phyloP scores from a whole-genome alignment of 2,888 invertebrate species.

The Augiades crinisus region DNA sequence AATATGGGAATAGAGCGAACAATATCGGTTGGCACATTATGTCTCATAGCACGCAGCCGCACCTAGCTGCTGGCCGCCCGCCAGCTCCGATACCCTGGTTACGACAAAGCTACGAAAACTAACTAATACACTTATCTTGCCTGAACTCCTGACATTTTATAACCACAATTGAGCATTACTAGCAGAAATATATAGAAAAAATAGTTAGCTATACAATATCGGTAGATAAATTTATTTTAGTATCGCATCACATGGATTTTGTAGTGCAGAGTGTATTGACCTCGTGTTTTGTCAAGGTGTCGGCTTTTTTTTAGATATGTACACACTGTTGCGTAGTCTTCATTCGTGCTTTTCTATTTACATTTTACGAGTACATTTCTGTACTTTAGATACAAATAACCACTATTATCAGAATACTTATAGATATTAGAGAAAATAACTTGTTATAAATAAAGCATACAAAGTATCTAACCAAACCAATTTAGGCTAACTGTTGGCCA shows the following conservation, averaged over 20 bases:
- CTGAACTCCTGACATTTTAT: too few relatives aligned
- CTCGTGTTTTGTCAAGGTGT: conserved; percentile 82
- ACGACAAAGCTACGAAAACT: too few relatives aligned
- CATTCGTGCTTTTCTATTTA: conserved; percentile 55
- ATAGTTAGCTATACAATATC: conserved; percentile 45
- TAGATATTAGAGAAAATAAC: not conserved
- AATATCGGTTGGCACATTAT: too few relatives aligned
- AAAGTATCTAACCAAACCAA: not conserved
- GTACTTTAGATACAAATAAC: not conserved
- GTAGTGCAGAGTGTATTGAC: conserved; percentile 77
- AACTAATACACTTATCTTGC: too few relatives aligned
- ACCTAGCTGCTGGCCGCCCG: too few relatives aligned
- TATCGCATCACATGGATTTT: conserved; percentile 73
- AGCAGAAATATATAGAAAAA: too few relatives aligned
- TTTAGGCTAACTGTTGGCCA: not conserved
- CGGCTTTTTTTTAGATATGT: conserved; percentile 79
- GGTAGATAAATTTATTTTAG: conserved; percentile 28
- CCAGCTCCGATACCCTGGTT: too few relatives aligned
- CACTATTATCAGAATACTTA: not conserved
- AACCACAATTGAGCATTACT: too few relatives aligned
- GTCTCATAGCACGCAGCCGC: too few relatives aligned
- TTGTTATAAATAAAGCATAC: conserved; percentile 11
- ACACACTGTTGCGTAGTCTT: conserved; percentile 72
- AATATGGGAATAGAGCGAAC: too few relatives aligned
- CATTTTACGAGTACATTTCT: conserved; percentile 30